Percentiles rank a stretch among this genome's conserved stretches.
Conservation (phyloP, 53 echinoderm and acorn worm genomes). For the Pentamera pediparva region DNA sequence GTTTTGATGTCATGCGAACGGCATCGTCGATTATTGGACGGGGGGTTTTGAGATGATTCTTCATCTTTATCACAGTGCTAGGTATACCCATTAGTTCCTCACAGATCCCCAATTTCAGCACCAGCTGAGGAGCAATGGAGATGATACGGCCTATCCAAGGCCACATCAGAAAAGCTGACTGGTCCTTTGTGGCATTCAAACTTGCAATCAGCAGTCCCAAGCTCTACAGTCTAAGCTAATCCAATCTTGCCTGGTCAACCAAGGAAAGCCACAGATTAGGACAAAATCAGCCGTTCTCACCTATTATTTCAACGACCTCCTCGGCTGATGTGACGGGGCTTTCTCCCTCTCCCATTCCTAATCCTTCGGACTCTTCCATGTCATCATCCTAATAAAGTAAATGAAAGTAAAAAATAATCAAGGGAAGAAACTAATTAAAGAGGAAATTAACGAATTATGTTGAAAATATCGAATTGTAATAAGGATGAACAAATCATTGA, state of each 20-base stretch:
- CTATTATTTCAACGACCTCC: slow-evolving; percentile 73
- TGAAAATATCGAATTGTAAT: not conserved
- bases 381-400: slow-evolving; percentile 40
- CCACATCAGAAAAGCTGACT: not conserved
- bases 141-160: not conserved
- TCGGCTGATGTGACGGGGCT: slow-evolving; percentile 47
- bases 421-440: not conserved
- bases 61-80: too few species aligned
- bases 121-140: too few species aligned
- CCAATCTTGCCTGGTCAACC: too few species aligned
- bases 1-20: too few species aligned
- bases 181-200: not conserved
- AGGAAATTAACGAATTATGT: not conserved
- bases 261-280: too few species aligned
- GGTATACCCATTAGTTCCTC: too few species aligned
- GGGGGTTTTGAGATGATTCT: too few species aligned
- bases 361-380: slow-evolving; percentile 21
- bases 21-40: too few species aligned
- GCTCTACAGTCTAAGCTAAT: not conserved
- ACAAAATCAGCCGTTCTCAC: slow-evolving; percentile 7
- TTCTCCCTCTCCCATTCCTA: slow-evolving; percentile 47
- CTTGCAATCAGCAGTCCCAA: not conserved
- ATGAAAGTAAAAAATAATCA: not conserved
- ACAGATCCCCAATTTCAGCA: too few species aligned
- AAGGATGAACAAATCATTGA: too few species aligned